phyloP scores from a whole-genome alignment of 2,797 vertebrate genomes.

The Stomatorhinus walkeri region DNA sequence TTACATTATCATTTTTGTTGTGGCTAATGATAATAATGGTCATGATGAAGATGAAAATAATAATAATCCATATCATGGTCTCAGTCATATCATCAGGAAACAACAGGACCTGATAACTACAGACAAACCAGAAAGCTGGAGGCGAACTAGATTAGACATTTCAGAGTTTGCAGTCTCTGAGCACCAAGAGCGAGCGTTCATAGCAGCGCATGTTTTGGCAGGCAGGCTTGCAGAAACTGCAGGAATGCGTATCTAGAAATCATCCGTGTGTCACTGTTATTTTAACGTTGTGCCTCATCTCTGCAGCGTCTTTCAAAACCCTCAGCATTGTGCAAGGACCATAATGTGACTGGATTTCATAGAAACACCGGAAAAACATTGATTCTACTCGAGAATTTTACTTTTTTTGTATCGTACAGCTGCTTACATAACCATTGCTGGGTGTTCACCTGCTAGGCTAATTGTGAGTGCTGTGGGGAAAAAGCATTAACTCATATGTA shows the following conservation, averaged over 20 bases:
- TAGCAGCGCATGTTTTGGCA: not conserved
- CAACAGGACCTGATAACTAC: not conserved
- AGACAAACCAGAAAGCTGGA: not conserved
- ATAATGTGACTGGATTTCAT: not conserved
- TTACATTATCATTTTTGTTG: not conserved
- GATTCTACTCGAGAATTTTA: not conserved
- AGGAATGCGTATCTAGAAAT: conserved; percentile 2
- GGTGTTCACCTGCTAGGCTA: not conserved
- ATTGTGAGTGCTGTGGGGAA: not conserved
- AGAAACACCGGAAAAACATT: not conserved
- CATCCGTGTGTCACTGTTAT: not conserved
- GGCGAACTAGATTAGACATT: not conserved
- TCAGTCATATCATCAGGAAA: not conserved
- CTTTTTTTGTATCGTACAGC: not conserved
- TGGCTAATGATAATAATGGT: not conserved
- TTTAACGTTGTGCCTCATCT: not conserved
- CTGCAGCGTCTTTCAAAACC: not conserved
- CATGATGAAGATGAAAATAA: not conserved
- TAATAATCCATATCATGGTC: not conserved
- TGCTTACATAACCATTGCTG: not conserved
- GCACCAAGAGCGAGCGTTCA: not conserved
- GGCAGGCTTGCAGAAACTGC: not conserved
- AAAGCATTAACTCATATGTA: not conserved
- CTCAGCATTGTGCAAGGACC: not conserved
- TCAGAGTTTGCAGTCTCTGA: not conserved